phyloP scores from a whole-genome alignment of 2,113 vertebrate species.

The Platysternon megacephalum region DNA sequence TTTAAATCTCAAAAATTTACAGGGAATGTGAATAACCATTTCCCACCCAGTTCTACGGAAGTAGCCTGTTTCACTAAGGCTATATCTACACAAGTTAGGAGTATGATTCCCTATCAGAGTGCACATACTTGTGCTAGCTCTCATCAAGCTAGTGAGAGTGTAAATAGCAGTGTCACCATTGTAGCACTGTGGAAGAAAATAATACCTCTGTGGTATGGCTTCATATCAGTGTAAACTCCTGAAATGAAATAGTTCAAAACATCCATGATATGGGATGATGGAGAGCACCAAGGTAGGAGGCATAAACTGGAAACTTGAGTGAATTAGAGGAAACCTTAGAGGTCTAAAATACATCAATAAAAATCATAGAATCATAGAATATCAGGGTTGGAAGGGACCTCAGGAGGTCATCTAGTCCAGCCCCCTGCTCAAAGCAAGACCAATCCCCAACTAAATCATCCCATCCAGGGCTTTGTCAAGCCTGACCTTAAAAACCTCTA shows the following conservation, averaged over 20 bases:
- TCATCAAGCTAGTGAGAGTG: too few species aligned
- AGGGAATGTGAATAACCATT: too few species aligned
- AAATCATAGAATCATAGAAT: not conserved
- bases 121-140: too few species aligned
- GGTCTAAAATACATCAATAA: fast-evolving
- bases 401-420: too few species aligned
- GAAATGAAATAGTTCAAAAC: not conserved
- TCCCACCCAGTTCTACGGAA: not conserved
- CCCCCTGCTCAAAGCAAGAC: too few species aligned
- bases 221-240: not conserved
- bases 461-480: too few species aligned
- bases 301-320: not conserved
- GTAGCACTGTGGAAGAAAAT: not conserved
- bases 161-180: not conserved
- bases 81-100: too few species aligned
- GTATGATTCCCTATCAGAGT: too few species aligned
- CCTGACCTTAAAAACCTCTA: too few species aligned
- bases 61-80: not conserved
- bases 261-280: fast-evolving
- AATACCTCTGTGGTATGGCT: fast-evolving
- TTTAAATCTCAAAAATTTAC: too few species aligned
- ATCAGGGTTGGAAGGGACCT: too few species aligned
- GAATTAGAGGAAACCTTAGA: not conserved
- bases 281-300: fast-evolving
- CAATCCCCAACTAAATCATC: too few species aligned